A percentile compares a stretch with the other conserved stretches of the same genome.
Evolutionary conservation across 2,888 invertebrate genomes (phyloP).

Genomic region (Drosophila neutralis): DNA sequence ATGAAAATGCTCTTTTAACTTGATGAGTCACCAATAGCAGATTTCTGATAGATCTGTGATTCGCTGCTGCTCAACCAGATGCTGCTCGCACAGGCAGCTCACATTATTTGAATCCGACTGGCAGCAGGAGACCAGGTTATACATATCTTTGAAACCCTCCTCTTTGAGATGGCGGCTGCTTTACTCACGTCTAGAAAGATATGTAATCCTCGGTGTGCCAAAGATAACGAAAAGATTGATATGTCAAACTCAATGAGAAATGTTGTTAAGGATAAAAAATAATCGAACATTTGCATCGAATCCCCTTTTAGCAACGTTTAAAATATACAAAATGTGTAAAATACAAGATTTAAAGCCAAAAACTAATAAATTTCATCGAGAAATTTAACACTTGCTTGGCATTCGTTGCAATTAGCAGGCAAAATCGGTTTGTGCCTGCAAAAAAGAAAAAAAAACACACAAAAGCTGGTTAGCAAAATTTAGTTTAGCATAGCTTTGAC

Average conservation of each 20-base stretch:
- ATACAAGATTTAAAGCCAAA: not conserved
- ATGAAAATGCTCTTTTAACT: not conserved
- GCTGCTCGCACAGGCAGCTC: constrained; percentile 26
- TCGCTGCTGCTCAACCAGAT: constrained; percentile 72
- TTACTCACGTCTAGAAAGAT: accelerated
- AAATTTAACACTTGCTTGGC: not conserved
- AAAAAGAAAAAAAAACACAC: not conserved
- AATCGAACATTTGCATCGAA: too few species aligned
- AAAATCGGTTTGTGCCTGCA: not conserved
- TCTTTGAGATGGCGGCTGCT: not conserved
- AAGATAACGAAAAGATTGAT: too few species aligned
- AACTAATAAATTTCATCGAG: not conserved
- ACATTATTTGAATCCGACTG: too few species aligned
- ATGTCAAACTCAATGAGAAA: not conserved
- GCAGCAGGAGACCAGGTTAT: constrained; percentile 62
- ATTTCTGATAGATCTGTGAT: constrained; percentile 81
- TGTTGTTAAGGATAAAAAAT: not conserved
- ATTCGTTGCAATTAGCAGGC: not conserved
- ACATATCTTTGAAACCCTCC: constrained; percentile 77
- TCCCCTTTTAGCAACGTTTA: not conserved
- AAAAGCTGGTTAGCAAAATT: constrained; percentile 2
- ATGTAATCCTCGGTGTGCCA: not conserved
- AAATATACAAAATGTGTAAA: not conserved
- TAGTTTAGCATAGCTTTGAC: constrained; percentile 22
- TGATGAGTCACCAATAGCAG: constrained; percentile 62